Percentiles rank a stretch among this genome's conserved stretches.
Conservation (phyloP, 2,113 vertebrate species). For the Cariama cristata region DNA sequence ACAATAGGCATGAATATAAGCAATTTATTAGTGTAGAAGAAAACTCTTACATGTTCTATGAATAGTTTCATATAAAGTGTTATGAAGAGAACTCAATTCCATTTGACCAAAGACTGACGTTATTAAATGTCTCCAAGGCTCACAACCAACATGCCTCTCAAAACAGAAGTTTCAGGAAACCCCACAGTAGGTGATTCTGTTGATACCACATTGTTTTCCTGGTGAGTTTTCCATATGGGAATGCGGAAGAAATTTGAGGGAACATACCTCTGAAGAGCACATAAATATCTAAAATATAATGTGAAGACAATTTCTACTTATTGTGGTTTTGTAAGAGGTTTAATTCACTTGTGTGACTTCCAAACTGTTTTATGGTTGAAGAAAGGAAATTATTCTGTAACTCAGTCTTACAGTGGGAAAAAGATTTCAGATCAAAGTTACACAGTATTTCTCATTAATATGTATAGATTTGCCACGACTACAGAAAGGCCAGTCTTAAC, state of each 20-base stretch:
- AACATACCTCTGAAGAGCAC: neutral
- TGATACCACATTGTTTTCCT: neutral
- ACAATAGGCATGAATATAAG: neutral
- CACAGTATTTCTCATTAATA: neutral
- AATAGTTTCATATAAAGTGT: neutral
- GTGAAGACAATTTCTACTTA: neutral
- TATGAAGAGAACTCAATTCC: neutral
- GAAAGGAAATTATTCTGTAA: neutral
- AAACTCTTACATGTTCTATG: neutral
- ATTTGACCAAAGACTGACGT: neutral
- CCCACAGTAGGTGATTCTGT: neutral
- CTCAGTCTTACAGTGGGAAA: neutral
- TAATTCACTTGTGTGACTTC: neutral
- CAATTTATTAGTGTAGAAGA: neutral
- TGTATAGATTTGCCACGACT: neutral
- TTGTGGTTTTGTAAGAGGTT: neutral
- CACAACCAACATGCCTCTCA: neutral
- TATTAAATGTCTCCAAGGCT: neutral
- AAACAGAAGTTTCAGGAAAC: neutral
- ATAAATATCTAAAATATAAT: neutral
- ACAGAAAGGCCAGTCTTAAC: neutral
- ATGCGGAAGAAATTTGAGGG: neutral
- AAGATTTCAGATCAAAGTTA: neutral
- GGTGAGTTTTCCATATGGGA: neutral
- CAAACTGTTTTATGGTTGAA: neutral